phyloP scores from a whole-genome alignment of 2,797 vertebrate species.

The Oophaga sylvatica region DNA sequence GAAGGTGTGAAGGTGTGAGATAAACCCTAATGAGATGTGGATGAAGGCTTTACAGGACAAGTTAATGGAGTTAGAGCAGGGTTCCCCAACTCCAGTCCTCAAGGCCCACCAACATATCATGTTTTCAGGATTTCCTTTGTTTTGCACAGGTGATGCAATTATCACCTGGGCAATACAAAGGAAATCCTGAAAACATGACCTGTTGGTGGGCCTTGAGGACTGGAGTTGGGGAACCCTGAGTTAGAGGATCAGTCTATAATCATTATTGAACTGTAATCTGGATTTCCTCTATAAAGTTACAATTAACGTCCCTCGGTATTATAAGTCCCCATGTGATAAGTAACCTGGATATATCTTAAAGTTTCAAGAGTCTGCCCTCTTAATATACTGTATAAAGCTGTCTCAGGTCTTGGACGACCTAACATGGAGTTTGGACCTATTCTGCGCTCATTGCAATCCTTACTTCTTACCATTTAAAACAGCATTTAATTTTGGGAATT shows the following conservation, averaged over 20 bases:
- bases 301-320: not conserved
- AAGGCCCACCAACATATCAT: too few species aligned
- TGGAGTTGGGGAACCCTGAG: not conserved
- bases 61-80: not conserved
- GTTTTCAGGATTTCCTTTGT: too few species aligned
- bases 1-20: not conserved
- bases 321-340: not conserved
- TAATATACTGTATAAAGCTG: not conserved
- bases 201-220: too few species aligned
- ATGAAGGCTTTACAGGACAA: not conserved
- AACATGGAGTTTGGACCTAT: not conserved
- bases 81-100: too few species aligned
- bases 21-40: not conserved
- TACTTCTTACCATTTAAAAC: not conserved
- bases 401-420: not conserved
- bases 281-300: constrained; percentile 6
- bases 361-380: not conserved
- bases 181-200: too few species aligned
- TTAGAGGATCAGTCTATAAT: not conserved
- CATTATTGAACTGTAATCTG: not conserved
- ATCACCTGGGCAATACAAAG: too few species aligned
- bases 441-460: not conserved
- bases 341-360: not conserved
- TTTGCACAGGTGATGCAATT: too few species aligned
- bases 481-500: not conserved